These are phyloP conservation scores for Thymallus thymallus DNA, from an alignment of 2,113 vertebrate genomes.

Conservation along the genomic window DNA sequence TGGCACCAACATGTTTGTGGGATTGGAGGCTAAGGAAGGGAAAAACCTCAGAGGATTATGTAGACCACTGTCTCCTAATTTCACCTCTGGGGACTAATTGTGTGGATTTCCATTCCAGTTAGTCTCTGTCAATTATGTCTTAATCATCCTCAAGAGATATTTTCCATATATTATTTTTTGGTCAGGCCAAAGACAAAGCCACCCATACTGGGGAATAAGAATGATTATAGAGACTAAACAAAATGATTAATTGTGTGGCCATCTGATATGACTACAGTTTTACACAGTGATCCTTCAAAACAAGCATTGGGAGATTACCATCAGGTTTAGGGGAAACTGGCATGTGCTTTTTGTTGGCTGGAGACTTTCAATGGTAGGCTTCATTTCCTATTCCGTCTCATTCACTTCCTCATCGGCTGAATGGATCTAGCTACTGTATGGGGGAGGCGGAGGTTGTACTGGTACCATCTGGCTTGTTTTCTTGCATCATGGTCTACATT, in stretches of 20 bases:
- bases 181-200: not conserved
- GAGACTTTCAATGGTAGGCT: not conserved
- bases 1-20: not conserved
- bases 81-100: no score
- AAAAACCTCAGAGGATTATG: no score
- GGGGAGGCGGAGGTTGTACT: not conserved
- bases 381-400: slow-evolving; percentile 12
- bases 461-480: slow-evolving; percentile 32
- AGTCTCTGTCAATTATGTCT: no score
- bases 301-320: not conserved
- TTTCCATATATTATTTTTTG: no score
- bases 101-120: no score
- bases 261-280: not conserved
- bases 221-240: not conserved
- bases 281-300: not conserved
- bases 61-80: no score
- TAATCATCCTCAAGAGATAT: no score
- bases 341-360: not conserved
- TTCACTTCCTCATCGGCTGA: slow-evolving; percentile 17
- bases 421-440: slow-evolving; percentile 14
- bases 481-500: slow-evolving; percentile 19
- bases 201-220: not conserved
- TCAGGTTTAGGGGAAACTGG: not conserved
- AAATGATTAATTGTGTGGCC: not conserved
- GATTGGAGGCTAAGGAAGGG: no score